These are phyloP conservation scores for Botia almorhae DNA, from an alignment of 2,797 vertebrate genomes.

Conservation along the genomic window DNA sequence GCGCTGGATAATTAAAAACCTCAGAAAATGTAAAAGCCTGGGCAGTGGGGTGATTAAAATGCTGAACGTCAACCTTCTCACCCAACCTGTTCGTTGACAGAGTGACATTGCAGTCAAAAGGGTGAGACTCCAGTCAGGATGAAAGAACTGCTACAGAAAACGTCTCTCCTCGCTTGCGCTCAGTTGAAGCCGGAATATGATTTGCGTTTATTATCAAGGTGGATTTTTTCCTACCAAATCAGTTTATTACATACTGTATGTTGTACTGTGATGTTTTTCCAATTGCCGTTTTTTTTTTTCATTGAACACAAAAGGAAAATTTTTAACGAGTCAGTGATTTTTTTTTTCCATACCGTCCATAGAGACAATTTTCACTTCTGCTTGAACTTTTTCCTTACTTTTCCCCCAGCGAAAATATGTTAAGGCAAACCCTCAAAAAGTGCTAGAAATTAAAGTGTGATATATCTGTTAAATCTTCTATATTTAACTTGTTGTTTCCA, in stretches of 20 bases:
- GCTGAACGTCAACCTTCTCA: constrained; percentile 54
- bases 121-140: constrained; percentile 48
- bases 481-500: constrained; percentile 20
- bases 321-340: too few species aligned
- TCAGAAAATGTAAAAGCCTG: constrained; percentile 44
- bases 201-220: neutral
- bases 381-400: neutral
- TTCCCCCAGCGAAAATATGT: too few species aligned
- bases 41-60: constrained; percentile 57
- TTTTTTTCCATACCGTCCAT: too few species aligned
- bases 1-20: constrained; percentile 59
- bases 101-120: constrained; percentile 56
- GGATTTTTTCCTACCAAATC: neutral
- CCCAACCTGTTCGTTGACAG: constrained; percentile 51
- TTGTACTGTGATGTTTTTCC: neutral
- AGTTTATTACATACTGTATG: neutral
- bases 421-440: neutral
- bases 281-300: neutral
- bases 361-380: neutral
- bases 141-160: constrained; percentile 42
- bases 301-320: too few species aligned
- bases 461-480: neutral
- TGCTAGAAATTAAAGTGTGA: neutral
- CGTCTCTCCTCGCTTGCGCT: constrained; percentile 38
- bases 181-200: neutral